Conservation (phyloP, 1,140 invertebrate species). For the Copidosoma floridanum region DNA sequence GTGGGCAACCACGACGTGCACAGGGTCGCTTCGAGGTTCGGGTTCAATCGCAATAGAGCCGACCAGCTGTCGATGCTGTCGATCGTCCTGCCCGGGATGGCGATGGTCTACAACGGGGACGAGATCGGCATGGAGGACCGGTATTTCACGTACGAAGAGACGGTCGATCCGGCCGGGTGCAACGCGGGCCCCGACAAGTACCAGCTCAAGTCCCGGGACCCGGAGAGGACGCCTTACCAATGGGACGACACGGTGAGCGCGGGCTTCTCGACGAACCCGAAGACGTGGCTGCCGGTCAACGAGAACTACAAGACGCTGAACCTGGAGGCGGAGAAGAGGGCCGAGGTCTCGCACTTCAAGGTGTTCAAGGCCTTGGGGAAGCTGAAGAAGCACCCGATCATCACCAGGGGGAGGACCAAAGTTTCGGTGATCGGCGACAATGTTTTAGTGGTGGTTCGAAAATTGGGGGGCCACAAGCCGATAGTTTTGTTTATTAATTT, state of each 20-base stretch:
- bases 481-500: slow-evolving; percentile 5
- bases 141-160: slow-evolving; percentile 56
- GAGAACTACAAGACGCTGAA: slow-evolving; percentile 57
- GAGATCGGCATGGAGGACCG: slow-evolving; percentile 70
- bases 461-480: background rate
- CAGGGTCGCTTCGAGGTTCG: slow-evolving; percentile 61
- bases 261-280: slow-evolving; percentile 62
- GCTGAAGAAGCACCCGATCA: slow-evolving; percentile 41
- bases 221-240: no score
- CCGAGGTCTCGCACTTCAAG: slow-evolving; percentile 47
- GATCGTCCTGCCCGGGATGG: slow-evolving; percentile 73
- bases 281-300: slow-evolving; percentile 69
- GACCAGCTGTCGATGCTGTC: slow-evolving; percentile 71
- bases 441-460: background rate
- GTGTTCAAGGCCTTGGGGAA: slow-evolving; percentile 54
- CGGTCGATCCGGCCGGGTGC: no score
- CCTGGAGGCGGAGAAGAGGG: slow-evolving; percentile 45
- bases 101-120: no score
- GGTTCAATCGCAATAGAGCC: slow-evolving; percentile 53
- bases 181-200: slow-evolving; percentile 59
- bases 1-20: slow-evolving; percentile 66
- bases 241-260: slow-evolving; percentile 63
- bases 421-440: slow-evolving; percentile 38
- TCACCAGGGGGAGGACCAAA: slow-evolving; percentile 47
- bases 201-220: slow-evolving; percentile 56